Evolutionary conservation across 2,888 invertebrate genomes (phyloP).

Genomic region (Athrips mouffetella): DNA sequence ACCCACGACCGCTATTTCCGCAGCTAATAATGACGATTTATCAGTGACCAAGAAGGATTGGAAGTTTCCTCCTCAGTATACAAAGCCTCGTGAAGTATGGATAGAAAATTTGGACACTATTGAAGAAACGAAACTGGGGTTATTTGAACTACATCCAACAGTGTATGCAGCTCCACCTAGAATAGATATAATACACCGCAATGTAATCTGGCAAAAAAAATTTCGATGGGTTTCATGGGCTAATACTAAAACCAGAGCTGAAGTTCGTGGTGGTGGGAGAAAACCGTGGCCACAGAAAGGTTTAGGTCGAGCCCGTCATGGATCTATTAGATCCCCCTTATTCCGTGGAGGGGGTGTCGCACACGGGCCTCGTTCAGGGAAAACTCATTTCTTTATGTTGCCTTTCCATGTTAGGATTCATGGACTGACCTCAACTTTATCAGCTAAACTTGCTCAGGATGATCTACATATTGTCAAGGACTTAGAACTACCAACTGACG

Average conservation of each 20-base stretch:
- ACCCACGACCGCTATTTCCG: slow-evolving; percentile 29
- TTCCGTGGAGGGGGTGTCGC: slow-evolving; percentile 90
- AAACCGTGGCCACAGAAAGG: slow-evolving; percentile 99
- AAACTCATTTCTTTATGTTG: slow-evolving; percentile 95
- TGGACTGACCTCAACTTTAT: slow-evolving; percentile 90
- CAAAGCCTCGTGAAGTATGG: slow-evolving; percentile 88
- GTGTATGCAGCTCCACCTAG: slow-evolving; percentile 90
- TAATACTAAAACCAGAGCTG: slow-evolving; percentile 87
- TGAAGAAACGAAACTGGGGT: slow-evolving; percentile 87
- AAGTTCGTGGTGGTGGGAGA: slow-evolving; percentile 91
- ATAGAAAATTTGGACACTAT: slow-evolving; percentile 88
- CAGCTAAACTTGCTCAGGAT: slow-evolving; percentile 96
- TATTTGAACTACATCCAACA: slow-evolving; percentile 93
- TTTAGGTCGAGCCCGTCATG: slow-evolving; percentile 92
- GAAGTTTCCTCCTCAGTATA: slow-evolving; percentile 73
- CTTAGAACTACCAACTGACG: slow-evolving; percentile 90
- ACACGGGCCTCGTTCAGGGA: slow-evolving; percentile 95
- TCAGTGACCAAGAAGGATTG: slow-evolving; percentile 63
- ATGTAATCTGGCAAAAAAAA: slow-evolving; percentile 90
- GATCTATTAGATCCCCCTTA: slow-evolving; percentile 93
- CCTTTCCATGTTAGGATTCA: slow-evolving; percentile 85
- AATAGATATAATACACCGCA: slow-evolving; percentile 91
- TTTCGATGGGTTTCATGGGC: slow-evolving; percentile 91
- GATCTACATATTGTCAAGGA: slow-evolving; percentile 94
- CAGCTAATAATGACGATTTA: slow-evolving; percentile 29